A percentile compares a stretch with the other conserved stretches of the same genome.
These are phyloP conservation scores for Conopomorpha cramerella DNA, from an alignment of 1,140 invertebrate species.

Conservation along the genomic window DNA sequence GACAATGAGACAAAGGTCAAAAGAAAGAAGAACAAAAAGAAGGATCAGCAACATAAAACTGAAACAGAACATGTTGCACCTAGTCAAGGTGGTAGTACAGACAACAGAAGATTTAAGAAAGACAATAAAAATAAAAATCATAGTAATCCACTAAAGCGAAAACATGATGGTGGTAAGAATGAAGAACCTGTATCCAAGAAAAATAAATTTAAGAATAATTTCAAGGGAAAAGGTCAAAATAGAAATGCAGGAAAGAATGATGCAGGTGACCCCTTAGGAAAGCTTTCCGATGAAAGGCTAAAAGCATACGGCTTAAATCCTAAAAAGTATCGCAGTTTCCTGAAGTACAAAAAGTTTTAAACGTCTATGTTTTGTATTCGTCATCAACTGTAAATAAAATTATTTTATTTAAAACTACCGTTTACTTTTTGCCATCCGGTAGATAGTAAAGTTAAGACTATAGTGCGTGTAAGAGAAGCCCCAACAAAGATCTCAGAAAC, in stretches of 20 bases:
- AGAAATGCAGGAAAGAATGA: conserved; percentile 26
- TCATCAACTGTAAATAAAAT: conserved; percentile 1
- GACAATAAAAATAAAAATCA: conserved; percentile 2
- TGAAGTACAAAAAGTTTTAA: conserved; percentile 59
- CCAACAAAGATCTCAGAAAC: no score
- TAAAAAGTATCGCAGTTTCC: conserved; percentile 72
- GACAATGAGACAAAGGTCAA: conserved; percentile 3
- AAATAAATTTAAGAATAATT: conserved; percentile 18
- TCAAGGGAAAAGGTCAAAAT: conserved; percentile 14
- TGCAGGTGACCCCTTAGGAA: conserved; percentile 30
- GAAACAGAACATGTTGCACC: conserved; percentile 6
- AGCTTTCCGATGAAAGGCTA: conserved; percentile 76
- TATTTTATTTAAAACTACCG: conserved; percentile 1
- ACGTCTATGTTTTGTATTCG: conserved; percentile 1
- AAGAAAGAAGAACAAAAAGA: conserved; percentile 14
- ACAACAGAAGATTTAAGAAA: conserved; percentile 6
- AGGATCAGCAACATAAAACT: conserved; percentile 11
- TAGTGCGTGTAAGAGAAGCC: no score
- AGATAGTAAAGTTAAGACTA: background rate
- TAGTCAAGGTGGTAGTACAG: conserved; percentile 12
- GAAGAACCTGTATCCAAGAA: conserved; percentile 16
- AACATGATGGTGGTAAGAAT: conserved; percentile 13
- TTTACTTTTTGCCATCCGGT: background rate
- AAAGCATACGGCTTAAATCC: conserved; percentile 91
- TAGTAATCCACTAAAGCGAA: conserved; percentile 7